Evolutionary conservation across 1,140 invertebrate species (phyloP), one percentile per base, ranked within the genome.

Genomic region (Danaus melanippus): DNA sequence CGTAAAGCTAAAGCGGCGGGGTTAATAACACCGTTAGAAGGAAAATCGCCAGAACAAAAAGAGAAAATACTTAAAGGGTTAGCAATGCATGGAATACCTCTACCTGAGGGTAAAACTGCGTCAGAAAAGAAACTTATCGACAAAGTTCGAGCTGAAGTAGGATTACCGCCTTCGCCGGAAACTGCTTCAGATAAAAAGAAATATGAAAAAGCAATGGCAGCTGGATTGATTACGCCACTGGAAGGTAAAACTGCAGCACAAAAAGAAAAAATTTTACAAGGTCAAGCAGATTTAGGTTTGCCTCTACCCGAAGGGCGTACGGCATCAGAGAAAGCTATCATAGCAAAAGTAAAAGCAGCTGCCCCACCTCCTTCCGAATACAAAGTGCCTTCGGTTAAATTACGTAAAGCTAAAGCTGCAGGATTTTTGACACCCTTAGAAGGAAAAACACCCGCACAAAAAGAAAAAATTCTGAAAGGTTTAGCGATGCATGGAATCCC

Each of bases 371-470:
- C 43, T 12, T 9, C 15, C 15, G 15, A 15, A 15, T 15, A 15
- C 15, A 15, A 15, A 15, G 15, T 15, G 15, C 15, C 15, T 9
- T 45, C n/a, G 1, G 44, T 8, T 7, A 45, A 15, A 15, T 3
- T 15, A 15, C 15, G 44, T 32, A 60, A 60, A 54, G 56, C 60
- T 9, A 46, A 67, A 21, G 70, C 54, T 9, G 61, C 52, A 9
- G 71, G 74, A 1, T 32, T 74, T 10, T 47, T 76, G 5, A 69
- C 66, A 4, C 67, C 71, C 5, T 50, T 76, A 46, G 57, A 61
- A 48, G 71, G 71, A 8, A 74, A 71, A 64, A 40, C 63, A 4
- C 9, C 43, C 11, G n/a, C 40, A 12, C 49, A 74, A 46, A 76
- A 74, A 51, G 69, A 70, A 56, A 62, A 60, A 40, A 65, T 69